Evolutionary conservation across 2,797 vertebrate genomes (phyloP).

Genomic region (Pygocentrus nattereri): DNA sequence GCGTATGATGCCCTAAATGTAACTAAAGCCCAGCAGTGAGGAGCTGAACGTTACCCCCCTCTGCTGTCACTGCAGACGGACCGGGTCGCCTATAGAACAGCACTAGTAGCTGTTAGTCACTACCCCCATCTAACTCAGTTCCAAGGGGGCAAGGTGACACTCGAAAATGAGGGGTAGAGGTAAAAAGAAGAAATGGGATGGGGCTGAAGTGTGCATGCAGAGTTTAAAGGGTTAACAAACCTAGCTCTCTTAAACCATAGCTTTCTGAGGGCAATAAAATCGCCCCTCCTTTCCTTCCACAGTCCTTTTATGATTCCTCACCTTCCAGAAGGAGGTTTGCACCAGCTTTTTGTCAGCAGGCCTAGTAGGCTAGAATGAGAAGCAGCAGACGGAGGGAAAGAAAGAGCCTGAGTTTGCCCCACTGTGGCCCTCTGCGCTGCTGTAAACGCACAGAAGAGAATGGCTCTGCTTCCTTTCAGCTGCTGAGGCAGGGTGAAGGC

Average conservation of each 20-base stretch:
- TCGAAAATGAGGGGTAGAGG: too few species aligned
- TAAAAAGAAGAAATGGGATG: too few species aligned
- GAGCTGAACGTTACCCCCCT: too few species aligned
- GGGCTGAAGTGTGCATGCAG: too few species aligned
- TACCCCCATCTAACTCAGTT: too few species aligned
- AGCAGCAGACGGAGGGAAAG: background rate
- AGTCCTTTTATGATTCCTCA: background rate
- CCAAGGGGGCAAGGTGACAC: too few species aligned
- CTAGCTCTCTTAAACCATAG: background rate
- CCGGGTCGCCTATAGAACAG: too few species aligned
- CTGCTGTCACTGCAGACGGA: too few species aligned
- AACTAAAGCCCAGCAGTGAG: too few species aligned
- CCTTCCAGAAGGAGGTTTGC: background rate
- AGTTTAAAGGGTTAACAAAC: background rate
- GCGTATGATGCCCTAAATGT: too few species aligned
- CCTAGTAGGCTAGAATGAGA: background rate
- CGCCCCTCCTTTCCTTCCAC: background rate
- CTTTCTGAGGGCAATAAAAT: background rate
- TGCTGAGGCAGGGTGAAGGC: slow-evolving; percentile 40
- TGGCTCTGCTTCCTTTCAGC: background rate
- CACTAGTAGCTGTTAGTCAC: too few species aligned
- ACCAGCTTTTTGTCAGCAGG: background rate
- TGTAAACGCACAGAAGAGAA: slow-evolving; percentile 2
- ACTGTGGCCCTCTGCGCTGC: background rate
- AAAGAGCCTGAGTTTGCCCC: slow-evolving; percentile 6